These are phyloP conservation scores for Schizotus pectinicornis DNA, from an alignment of 2,888 invertebrate genomes.

Conservation along the genomic window DNA sequence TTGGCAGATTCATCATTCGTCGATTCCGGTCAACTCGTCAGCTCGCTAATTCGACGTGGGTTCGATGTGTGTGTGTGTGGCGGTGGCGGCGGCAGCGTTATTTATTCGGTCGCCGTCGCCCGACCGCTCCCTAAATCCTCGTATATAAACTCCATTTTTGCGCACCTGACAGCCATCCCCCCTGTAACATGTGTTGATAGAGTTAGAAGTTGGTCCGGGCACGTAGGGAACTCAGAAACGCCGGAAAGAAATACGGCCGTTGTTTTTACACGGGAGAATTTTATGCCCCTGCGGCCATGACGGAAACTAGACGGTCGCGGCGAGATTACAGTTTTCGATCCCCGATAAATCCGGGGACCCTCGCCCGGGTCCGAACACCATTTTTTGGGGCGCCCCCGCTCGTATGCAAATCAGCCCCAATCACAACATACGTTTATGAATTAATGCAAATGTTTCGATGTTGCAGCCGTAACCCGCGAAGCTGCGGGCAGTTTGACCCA, in stretches of 20 bases:
- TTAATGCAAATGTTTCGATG: no score
- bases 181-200: conserved; percentile 32
- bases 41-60: conserved; percentile 18
- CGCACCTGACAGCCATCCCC: conserved; percentile 16
- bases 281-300: conserved; percentile 4
- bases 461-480: no score
- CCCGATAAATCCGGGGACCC: conserved; percentile 13
- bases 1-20: conserved; percentile 14
- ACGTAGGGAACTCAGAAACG: conserved; percentile 16
- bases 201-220: conserved; percentile 26
- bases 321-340: conserved; percentile 16
- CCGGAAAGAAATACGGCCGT: conserved; percentile 23
- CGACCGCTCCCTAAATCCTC: conserved; percentile 16
- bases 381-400: no score
- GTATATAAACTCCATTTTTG: conserved; percentile 25
- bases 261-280: conserved; percentile 16
- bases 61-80: not conserved
- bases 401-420: no score
- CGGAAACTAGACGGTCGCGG: conserved; percentile 2
- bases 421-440: no score
- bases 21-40: conserved; percentile 15
- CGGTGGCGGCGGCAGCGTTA: not conserved
- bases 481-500: no score
- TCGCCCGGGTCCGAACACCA: not conserved
- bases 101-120: conserved; percentile 11